phyloP scores from a whole-genome alignment of 1,140 invertebrate species.

The Lepidurus couesii region DNA sequence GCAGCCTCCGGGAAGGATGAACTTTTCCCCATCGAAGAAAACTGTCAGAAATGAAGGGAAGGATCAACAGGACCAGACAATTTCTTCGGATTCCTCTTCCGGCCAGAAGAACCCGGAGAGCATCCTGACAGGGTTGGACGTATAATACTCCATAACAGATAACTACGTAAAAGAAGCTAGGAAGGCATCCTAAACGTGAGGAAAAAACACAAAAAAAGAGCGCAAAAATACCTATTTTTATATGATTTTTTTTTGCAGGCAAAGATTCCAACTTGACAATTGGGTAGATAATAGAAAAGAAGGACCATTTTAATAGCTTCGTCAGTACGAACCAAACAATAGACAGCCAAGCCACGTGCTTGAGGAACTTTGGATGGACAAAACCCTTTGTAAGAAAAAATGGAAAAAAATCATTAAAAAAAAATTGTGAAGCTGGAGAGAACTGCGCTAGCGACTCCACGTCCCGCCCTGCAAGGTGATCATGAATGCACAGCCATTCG shows the following conservation, averaged over 20 bases:
- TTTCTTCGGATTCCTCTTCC: not conserved
- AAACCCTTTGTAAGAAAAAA: not conserved
- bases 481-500: not conserved
- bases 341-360: not conserved
- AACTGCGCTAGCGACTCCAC: constrained; percentile 3
- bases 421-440: not conserved
- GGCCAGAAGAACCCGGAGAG: not conserved
- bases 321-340: not conserved
- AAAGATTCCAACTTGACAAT: not conserved
- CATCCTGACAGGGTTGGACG: not conserved
- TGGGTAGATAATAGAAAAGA: not conserved
- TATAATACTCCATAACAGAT: too few relatives aligned
- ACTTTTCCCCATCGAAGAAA: not conserved
- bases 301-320: not conserved
- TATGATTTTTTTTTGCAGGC: not conserved
- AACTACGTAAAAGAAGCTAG: not conserved
- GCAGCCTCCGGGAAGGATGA: not conserved
- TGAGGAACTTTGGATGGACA: not conserved
- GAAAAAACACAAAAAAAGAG: not conserved
- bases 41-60: not conserved
- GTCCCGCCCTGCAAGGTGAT: not conserved
- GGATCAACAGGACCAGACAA: constrained; percentile 7
- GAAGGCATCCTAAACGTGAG: not conserved
- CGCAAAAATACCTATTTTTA: constrained; percentile 5
- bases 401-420: not conserved